Evolutionary conservation across 1,140 invertebrate genomes (phyloP), one percentile per base, ranked within the genome.

Genomic region (Drosophila athabasca): DNA sequence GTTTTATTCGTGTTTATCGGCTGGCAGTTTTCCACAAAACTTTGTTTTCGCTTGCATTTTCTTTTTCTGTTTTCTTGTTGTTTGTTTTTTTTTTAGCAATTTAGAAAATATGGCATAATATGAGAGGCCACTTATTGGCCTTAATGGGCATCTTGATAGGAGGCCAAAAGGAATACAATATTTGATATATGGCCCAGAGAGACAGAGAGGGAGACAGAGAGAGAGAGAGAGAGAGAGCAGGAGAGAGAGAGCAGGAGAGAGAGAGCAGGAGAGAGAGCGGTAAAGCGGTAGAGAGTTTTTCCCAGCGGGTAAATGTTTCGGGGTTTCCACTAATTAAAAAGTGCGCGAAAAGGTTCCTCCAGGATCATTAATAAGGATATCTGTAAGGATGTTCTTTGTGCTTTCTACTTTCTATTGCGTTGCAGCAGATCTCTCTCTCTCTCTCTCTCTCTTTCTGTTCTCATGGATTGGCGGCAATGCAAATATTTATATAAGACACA

Each of bases 311-410:
- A 45, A 24, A 43, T 7, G 19, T 45, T 45, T 51, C 50, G 62
- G 83, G 64, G 79, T 66, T 70, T 45, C 43, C 66, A 67, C 79
- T 79, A 88, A 88, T 88, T 88, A 83, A 88, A 88, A 88, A 79
- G 43, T 76, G 75, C 44, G 44, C 17, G 59, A 65, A 79, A 76
- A 74, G 70, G 48, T 60, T 69, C 49, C 66, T 48, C 8, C 24
- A 62, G 48, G 72, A 88, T 88, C 83, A 88, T 88, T 88, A 89
- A 88, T 88, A 88, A 89, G 83, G 83, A 88, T 88, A 88, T 83
- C 59, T 66, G 52, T 83, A 19, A 19, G 17, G 17, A 19, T 19
- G 57, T 62, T 64, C 68, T 55, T 61, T 62, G 45, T 26, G 54
- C 53, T 13, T 46, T 43, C 39, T 53, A 24, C 53, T 58, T 69